phyloP scores from a whole-genome alignment of 2,888 invertebrate species.

The Plebejus melissa region DNA sequence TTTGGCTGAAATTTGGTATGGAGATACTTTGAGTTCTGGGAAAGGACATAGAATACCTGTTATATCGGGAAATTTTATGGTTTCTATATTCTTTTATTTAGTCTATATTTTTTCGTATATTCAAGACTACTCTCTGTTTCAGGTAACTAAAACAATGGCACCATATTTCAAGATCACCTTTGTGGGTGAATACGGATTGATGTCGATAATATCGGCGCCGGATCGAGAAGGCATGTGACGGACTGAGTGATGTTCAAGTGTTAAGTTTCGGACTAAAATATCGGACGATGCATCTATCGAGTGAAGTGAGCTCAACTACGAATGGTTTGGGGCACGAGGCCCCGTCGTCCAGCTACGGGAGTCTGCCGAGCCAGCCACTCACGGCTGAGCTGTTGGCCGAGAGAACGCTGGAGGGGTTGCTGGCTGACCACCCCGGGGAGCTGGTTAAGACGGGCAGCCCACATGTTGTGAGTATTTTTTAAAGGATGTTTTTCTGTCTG shows the following conservation, averaged over 20 bases:
- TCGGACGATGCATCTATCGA: conserved; percentile 85
- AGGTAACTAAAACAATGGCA: conserved; percentile 34
- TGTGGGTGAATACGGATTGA: conserved; percentile 21
- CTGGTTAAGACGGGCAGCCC: conserved; percentile 96
- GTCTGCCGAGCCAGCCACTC: conserved; percentile 78
- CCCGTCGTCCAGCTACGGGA: conserved; percentile 67
- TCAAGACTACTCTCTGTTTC: conserved; percentile 25
- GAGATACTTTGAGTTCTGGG: no score
- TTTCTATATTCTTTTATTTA: no score
- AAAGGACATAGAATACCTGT: no score
- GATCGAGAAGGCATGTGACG: conserved; percentile 59
- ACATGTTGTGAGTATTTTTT: conserved; percentile 85
- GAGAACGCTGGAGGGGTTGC: conserved; percentile 88
- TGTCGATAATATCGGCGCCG: conserved; percentile 22
- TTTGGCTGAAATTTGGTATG: no score
- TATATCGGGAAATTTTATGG: no score
- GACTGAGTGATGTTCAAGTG: conserved; percentile 47
- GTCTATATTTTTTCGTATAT: no score
- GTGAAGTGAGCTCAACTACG: conserved; percentile 87
- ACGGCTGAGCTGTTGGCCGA: conserved; percentile 91
- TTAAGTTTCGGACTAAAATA: conserved; percentile 26
- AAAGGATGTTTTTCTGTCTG: no score
- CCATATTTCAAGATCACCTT: conserved; percentile 21
- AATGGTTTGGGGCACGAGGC: conserved; percentile 73
- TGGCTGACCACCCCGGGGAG: conserved; percentile 95